Base-by-base conservation (phyloP, 2,888 invertebrate species). In the Morpho deidamia region DNA sequence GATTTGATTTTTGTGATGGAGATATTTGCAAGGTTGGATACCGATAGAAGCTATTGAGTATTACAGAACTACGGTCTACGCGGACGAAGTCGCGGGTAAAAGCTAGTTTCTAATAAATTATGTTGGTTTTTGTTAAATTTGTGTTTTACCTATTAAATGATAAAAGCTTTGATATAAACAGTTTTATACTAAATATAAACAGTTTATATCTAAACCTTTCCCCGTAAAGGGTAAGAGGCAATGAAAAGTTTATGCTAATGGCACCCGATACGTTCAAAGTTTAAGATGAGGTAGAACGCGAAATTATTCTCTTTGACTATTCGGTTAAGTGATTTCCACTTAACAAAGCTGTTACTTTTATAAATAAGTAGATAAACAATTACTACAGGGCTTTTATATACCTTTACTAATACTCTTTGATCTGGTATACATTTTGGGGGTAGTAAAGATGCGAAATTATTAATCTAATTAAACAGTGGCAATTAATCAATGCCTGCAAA, bases 231-330 rank as follows among this genome's bases (percentile, higher is more conserved):
- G 55, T 50, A 46, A 52, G 49, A 53, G 55, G 59, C 50, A 53
- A 60, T 62, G 53, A 60, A 62, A 62, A 59, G 57, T 62, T 62
- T 60, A 62, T 59, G 56, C 53, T 59, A 58, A 62, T 58, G 53
- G 51, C 42, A 8, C 42, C 34, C 41, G 43, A 42, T 56, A 42
- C 55, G 54, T 48, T 53, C 50, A 49, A 61, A 59, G 49, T 61
- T 61, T 50, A 50, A 50, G 53, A 53, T 9, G 47, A 32, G 47
- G 43, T 44, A 14, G 41, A 42, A 44, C 39, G 14, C 12, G 10
- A 14, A 44, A 34, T 44, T 43, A 51, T 53, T 52, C 52, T 40
- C 55, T 58, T 58, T 55, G 55, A 58, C 58, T 58, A 40, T 39
- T 39, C 58, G 55, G 51, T 55, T 55, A 51, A 52, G 52, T 58